Evolutionary conservation across 2,888 invertebrate species (phyloP).

Genomic region (Hylaea fasciaria): DNA sequence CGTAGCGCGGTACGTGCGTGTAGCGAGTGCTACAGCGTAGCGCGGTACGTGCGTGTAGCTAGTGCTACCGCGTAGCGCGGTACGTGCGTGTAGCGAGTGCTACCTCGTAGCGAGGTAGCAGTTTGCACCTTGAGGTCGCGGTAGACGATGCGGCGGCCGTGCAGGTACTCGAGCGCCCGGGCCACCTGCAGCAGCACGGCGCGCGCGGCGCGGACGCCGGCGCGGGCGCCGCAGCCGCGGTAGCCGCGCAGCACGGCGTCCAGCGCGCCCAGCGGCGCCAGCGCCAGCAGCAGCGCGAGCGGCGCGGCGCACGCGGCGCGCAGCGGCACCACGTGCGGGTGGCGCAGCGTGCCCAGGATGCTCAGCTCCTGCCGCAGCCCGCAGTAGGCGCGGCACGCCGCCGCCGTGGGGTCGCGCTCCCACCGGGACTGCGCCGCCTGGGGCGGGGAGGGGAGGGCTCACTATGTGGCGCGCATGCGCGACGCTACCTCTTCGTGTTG

Average conservation of each 20-base stretch:
- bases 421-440: slow-evolving; percentile 93
- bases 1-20: too few species aligned
- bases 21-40: too few species aligned
- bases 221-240: slow-evolving; percentile 91
- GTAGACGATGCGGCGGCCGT: slow-evolving; percentile 96
- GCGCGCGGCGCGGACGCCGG: slow-evolving; percentile 92
- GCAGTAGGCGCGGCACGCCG: slow-evolving; percentile 98
- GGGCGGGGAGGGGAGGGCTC: neutral
- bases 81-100: too few species aligned
- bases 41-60: too few species aligned
- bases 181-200: slow-evolving; percentile 95
- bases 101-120: too few species aligned
- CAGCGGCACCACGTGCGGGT: slow-evolving; percentile 96
- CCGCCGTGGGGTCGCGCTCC: slow-evolving; percentile 96
- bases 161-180: slow-evolving; percentile 97
- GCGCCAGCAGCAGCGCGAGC: slow-evolving; percentile 93
- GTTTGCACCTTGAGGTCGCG: slow-evolving; percentile 90
- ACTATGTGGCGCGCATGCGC: too few species aligned
- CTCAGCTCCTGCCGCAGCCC: slow-evolving; percentile 97
- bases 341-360: slow-evolving; percentile 93
- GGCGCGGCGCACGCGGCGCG: slow-evolving; percentile 96
- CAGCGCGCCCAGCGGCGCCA: slow-evolving; percentile 88
- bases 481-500: too few species aligned
- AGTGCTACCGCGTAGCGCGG: too few species aligned
- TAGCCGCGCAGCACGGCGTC: slow-evolving; percentile 92